Evolutionary conservation across 2,888 invertebrate species (phyloP).

Genomic region (Barypeithes pellucidus): DNA sequence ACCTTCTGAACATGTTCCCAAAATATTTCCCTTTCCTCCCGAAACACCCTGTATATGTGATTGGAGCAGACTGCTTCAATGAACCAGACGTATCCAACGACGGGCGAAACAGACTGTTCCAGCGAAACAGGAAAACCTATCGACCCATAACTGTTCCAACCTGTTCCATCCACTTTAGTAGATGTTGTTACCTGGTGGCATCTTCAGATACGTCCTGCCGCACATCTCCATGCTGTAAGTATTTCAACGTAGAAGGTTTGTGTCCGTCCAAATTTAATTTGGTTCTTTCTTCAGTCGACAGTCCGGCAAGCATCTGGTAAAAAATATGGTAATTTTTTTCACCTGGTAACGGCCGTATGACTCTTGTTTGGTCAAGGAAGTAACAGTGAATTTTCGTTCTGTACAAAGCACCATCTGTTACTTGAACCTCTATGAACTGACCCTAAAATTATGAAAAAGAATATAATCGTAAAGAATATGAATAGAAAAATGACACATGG

Average conservation of each 20-base stretch:
- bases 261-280: constrained; percentile 92
- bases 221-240: constrained; percentile 84
- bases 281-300: constrained; percentile 87
- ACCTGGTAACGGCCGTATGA: constrained; percentile 84
- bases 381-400: constrained; percentile 97
- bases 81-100: too few relatives aligned
- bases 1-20: too few relatives aligned
- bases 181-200: constrained; percentile 70
- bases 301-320: constrained; percentile 94
- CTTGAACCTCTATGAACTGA: constrained; percentile 96
- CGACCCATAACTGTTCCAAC: too few relatives aligned
- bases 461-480: neutral
- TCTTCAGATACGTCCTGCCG: constrained; percentile 83
- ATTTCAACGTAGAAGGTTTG: constrained; percentile 85
- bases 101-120: too few relatives aligned
- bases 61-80: too few relatives aligned
- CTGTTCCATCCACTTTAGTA: neutral
- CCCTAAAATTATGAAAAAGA: constrained; percentile 77
- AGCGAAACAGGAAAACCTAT: too few relatives aligned
- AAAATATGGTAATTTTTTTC: constrained; percentile 98
- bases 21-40: too few relatives aligned
- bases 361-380: constrained; percentile 94
- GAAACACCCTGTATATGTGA: too few relatives aligned
- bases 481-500: too few relatives aligned
- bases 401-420: constrained; percentile 94